Evolutionary conservation across 2,113 vertebrate genomes (phyloP).

Genomic region (Carettochelys insculpta): DNA sequence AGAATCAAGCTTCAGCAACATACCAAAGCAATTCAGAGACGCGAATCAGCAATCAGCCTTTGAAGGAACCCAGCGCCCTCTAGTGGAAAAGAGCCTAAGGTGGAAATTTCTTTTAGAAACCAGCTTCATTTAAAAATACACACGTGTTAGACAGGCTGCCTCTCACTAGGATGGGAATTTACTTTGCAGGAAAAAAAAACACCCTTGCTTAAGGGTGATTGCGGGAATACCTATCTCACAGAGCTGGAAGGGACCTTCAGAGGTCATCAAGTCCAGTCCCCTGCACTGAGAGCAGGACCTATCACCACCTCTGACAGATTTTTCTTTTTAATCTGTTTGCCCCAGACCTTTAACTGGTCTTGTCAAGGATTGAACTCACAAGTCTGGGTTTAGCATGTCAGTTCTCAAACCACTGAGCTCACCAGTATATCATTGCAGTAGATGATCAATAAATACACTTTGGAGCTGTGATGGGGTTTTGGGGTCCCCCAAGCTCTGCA

Average conservation of each 20-base stretch:
- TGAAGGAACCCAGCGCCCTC: conserved; percentile 54
- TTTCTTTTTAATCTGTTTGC: no score
- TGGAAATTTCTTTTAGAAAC: conserved; percentile 60
- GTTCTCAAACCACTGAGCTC: no score
- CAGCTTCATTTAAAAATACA: conserved; percentile 30
- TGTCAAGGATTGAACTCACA: no score
- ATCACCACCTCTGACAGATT: no score
- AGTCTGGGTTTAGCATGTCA: no score
- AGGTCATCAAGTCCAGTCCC: no score
- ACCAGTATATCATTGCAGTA: background rate
- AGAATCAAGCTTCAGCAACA: conserved; percentile 1
- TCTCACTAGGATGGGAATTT: background rate
- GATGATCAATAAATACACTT: background rate
- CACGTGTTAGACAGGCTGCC: background rate
- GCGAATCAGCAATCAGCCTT: background rate
- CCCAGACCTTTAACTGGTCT: no score
- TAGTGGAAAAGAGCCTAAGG: conserved; percentile 21
- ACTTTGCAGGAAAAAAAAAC: background rate
- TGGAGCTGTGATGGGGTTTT: no score
- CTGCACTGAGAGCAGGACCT: no score
- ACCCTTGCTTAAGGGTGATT: background rate
- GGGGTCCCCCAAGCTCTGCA: no score
- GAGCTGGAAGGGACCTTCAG: no score
- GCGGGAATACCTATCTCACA: no score
- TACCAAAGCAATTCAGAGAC: background rate